These are phyloP conservation scores for Cynopterus brachyotis DNA, from an alignment of 2,113 vertebrate genomes.

Conservation along the genomic window DNA sequence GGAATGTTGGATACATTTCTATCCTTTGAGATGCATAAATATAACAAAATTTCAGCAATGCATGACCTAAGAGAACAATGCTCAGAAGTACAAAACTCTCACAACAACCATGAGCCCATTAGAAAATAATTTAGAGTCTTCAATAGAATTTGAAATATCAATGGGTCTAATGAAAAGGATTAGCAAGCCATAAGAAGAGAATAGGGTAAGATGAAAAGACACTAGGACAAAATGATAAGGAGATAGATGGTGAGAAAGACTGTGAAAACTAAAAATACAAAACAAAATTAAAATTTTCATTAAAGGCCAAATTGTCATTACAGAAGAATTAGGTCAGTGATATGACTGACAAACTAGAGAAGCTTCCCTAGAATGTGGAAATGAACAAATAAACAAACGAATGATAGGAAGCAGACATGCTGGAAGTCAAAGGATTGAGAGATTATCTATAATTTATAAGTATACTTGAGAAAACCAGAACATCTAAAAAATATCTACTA, in stretches of 20 bases:
- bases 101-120: not conserved
- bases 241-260: not conserved
- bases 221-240: not conserved
- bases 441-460: not conserved
- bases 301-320: not conserved
- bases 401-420: not conserved
- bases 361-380: not conserved
- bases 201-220: not conserved
- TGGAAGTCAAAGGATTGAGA: not conserved
- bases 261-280: not conserved
- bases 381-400: not conserved
- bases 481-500: conserved; percentile 18
- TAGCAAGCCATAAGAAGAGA: not conserved
- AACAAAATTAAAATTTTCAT: conserved; percentile 8
- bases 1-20: not conserved
- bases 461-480: not conserved
- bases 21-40: conserved; percentile 12
- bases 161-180: not conserved
- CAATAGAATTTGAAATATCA: not conserved
- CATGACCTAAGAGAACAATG: not conserved
- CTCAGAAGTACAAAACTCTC: not conserved
- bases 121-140: not conserved
- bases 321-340: not conserved
- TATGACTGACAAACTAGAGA: not conserved
- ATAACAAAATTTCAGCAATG: not conserved